phyloP scores from a whole-genome alignment of 1,140 invertebrate genomes.

The Tetragonula clypearis region DNA sequence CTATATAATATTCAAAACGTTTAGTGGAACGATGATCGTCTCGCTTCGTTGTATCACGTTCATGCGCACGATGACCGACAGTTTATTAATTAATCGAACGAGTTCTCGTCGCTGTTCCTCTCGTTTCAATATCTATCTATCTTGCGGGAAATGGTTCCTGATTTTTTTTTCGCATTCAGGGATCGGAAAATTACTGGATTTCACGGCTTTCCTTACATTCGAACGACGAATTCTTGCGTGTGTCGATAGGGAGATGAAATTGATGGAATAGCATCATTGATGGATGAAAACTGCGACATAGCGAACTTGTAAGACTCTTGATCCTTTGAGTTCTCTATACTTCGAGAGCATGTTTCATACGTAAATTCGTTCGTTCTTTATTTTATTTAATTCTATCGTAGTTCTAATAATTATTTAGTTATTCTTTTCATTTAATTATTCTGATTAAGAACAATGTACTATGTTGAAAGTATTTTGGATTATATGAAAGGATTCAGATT shows the following conservation, averaged over 20 bases:
- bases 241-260: neutral
- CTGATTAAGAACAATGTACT: neutral
- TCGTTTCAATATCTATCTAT: neutral
- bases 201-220: neutral
- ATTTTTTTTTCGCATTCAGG: neutral
- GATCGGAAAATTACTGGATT: neutral
- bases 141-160: neutral
- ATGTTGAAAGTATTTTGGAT: neutral
- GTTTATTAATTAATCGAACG: neutral
- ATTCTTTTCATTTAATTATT: neutral
- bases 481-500: neutral
- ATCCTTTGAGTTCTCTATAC: neutral
- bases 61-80: neutral
- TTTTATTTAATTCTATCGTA: neutral
- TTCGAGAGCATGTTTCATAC: neutral
- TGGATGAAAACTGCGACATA: neutral
- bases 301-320: neutral
- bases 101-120: neutral
- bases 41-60: neutral
- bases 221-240: neutral
- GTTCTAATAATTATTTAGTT: neutral
- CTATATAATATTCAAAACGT: neutral
- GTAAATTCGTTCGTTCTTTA: neutral
- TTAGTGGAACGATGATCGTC: neutral
- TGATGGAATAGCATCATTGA: neutral